Conservation (phyloP, 2,113 vertebrate genomes). For the Speoplatyrhinus poulsoni region DNA sequence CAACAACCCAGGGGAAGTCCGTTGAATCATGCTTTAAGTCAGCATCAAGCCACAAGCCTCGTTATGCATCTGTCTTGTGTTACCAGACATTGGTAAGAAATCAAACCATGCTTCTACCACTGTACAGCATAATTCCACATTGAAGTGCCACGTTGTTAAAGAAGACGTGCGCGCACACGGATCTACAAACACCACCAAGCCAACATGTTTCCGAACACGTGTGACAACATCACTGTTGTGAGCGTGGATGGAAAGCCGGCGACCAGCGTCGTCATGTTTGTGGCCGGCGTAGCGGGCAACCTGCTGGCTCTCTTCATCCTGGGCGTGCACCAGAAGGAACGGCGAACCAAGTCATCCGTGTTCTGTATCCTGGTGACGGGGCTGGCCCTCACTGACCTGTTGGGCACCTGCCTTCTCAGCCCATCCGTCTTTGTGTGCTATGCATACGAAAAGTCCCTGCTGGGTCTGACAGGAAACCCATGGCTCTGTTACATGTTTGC, state of each 20-base stretch:
- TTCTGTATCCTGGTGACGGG: conserved; percentile 89
- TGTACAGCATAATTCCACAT: conserved; percentile 12
- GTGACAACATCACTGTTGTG: conserved; percentile 68
- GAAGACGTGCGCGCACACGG: conserved; percentile 31
- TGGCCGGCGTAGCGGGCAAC: conserved; percentile 82
- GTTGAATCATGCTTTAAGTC: conserved; percentile 10
- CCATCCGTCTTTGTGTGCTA: conserved; percentile 86
- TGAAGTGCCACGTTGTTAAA: conserved; percentile 14
- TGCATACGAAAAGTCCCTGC: conserved; percentile 72
- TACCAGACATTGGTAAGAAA: conserved; percentile 19
- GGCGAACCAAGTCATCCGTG: conserved; percentile 77
- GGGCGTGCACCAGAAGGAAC: conserved; percentile 76
- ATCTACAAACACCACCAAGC: not conserved
- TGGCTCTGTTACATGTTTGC: conserved; percentile 81
- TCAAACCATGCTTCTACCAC: conserved; percentile 1
- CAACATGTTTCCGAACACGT: conserved; percentile 59
- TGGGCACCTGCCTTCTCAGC: conserved; percentile 88
- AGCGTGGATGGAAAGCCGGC: conserved; percentile 65
- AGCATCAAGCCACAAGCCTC: conserved; percentile 13
- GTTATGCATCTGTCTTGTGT: not conserved
- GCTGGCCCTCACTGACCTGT: conserved; percentile 83
- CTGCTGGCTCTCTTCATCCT: conserved; percentile 85
- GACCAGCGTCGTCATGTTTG: conserved; percentile 84
- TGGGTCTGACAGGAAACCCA: conserved; percentile 63
- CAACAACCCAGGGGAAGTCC: not conserved